phyloP scores from a whole-genome alignment of 2,113 vertebrate genomes.

The Tursiops truncatus region DNA sequence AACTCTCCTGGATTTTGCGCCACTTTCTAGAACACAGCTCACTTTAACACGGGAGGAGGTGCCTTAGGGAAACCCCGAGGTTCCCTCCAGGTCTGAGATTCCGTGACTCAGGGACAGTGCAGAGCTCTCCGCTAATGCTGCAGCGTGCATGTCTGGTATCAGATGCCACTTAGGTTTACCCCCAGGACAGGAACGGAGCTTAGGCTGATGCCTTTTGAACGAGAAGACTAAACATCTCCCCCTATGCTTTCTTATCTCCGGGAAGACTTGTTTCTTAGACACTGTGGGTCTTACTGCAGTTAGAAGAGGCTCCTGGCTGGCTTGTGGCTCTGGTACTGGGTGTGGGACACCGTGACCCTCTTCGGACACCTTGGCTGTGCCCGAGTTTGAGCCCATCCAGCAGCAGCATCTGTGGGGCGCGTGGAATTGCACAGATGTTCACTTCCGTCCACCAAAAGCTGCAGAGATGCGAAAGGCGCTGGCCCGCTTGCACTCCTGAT shows the following conservation, averaged over 20 bases:
- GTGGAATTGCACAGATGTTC: too few species aligned
- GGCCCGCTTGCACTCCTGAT: not conserved
- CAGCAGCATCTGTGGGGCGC: fast-evolving
- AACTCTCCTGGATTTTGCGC: not conserved
- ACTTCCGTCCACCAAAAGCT: not conserved
- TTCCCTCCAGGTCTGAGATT: not conserved
- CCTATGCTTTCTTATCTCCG: not conserved
- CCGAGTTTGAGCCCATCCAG: not conserved
- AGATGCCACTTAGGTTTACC: not conserved
- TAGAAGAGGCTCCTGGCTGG: not conserved
- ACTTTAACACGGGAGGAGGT: not conserved
- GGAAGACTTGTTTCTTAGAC: not conserved
- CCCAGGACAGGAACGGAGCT: not conserved
- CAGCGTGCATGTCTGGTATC: fast-evolving
- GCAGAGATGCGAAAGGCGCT: not conserved
- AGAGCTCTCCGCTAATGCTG: not conserved
- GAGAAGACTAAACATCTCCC: not conserved
- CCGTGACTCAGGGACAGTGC: not conserved
- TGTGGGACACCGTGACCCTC: not conserved
- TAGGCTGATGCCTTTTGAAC: not conserved
- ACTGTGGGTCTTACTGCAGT: fast-evolving
- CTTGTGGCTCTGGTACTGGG: not conserved
- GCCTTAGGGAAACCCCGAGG: not conserved
- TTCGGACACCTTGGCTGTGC: not conserved
- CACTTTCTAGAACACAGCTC: not conserved